Base-by-base conservation (phyloP, 2,797 vertebrate genomes). In the Gallinago stenura region DNA sequence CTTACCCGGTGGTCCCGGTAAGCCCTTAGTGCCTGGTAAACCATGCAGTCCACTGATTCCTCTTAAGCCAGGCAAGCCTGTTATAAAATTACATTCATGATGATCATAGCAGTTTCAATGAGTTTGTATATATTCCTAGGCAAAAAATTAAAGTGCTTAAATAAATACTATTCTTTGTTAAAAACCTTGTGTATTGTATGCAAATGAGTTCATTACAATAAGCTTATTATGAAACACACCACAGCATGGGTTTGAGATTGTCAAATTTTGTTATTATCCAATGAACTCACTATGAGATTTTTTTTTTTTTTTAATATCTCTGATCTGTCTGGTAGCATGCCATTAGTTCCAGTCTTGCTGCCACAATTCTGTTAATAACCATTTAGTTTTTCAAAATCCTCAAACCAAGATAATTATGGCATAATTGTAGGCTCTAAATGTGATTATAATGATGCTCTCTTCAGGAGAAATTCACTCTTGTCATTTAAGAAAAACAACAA, bases 1-100 rank as follows among this genome's bases (percentile, higher is more conserved):
- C 83, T 71, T 98, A 99, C 99, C 99, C 98, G 98, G 95, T 56
- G 98, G 96, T 96, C 99, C 99, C 6, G 90, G 88, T 39, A 97
- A 58, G 62, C 99, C 99, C 95, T 99, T 99, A 24, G 98, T 98
- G 93, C 99, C 99, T 12, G 98, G 99, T 61, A 99, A 97, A 62
- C 99, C 99, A 75, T 99, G 77, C 53, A 99, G 96, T 84, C 99
- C 99, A 91, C 98, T 77, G 80, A 99, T 98, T 83, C 99, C 99
- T 91, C 97, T 98, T 57, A 97, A 61, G 30, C 99, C 99, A 33
- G 98, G 97, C 54, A 98, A 98, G 94, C 99, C 99, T 99, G 97
- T 89, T 96, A 93, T 91, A 92, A 94, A 95, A 86, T 79, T 19
- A 76, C 6, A 85, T 35, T 57, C 6, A 60, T 37, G 9, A 58